Percentiles rank a stretch among this genome's conserved stretches.
These are phyloP conservation scores for Tokudaia tokunoshimensis DNA, from an alignment of 2,797 vertebrate species.

Conservation along the genomic window DNA sequence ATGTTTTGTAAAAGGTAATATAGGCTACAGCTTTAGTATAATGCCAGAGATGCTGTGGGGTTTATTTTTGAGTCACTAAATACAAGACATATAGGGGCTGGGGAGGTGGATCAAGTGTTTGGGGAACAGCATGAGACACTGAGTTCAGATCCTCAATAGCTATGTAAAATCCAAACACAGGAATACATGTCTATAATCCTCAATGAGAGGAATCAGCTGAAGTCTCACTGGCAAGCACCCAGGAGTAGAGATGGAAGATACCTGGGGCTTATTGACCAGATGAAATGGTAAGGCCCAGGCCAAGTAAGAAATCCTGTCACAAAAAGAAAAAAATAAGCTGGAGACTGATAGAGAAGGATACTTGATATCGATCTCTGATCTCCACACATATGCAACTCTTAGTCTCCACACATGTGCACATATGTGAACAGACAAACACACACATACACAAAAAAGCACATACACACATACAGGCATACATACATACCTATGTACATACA, in stretches of 20 bases:
- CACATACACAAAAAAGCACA: not conserved
- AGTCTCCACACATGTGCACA: not conserved
- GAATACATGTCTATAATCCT: not conserved
- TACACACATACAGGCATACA: not conserved
- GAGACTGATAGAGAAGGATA: not conserved
- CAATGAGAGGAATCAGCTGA: not conserved
- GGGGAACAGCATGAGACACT: not conserved
- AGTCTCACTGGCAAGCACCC: not conserved
- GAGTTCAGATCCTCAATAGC: not conserved
- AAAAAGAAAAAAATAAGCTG: not conserved
- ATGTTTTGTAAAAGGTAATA: not conserved
- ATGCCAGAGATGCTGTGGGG: not conserved
- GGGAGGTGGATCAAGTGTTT: not conserved
- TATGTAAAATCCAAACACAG: not conserved
- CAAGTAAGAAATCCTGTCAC: not conserved
- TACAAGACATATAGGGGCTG: not conserved
- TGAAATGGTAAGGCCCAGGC: not conserved
- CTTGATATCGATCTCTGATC: not conserved
- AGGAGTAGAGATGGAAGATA: not conserved
- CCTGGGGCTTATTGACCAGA: not conserved
- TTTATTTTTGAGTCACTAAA: not conserved
- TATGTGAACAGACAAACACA: not conserved
- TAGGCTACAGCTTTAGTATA: not conserved
- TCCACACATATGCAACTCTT: not conserved
- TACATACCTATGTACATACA: not conserved